Base-by-base conservation (phyloP, 2,888 invertebrate species). In the Mycalesis mineus region DNA sequence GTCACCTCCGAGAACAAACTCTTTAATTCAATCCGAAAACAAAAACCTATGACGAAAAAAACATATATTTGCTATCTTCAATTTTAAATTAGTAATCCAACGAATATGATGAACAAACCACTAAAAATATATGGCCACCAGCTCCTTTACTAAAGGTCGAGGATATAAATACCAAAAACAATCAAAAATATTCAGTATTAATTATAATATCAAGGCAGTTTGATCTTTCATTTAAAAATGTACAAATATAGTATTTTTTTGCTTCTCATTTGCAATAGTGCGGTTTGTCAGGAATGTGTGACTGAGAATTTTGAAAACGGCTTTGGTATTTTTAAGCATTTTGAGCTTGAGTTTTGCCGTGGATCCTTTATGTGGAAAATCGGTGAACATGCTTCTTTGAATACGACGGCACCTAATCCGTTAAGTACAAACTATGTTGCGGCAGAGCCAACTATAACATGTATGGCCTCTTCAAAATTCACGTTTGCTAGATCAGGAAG, bases 231-330 rank as follows among this genome's bases (percentile, higher is more conserved):
- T 4, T 22, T 7, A 2, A 47, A 5, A 9, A 61, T 61, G 52
- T 41, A 52, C 8, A 39, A 39, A 15, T 36, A 41, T 28, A 53
- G 47, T 57, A 45, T 60, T 13, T 33, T 60, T 5, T 45, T 62
- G 13, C 15, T 61, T 2, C 39, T 65, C 22, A 7, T 65, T 9
- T 42, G 58, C 53, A 36, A 44, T 9, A 48, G 50, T 44, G 57
- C 58, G 11, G 11, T 50, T 8, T 57, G 59, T 37, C 44, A 63
- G 7, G 49, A 63, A 40, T 82, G 82, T 63, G 68, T 76, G 13
- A 71, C 65, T 51, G 75, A 73, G 58, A 68, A 70, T 42, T 81
- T 82, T 51, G 77, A 75, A 59, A 69, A 74, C 17, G 64, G 66
- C 7, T 74, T 67, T 15, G 63, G 69, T 2, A 58, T 61, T 2